Base-by-base conservation (phyloP, 2,888 invertebrate species). In the Eilema griseolum region DNA sequence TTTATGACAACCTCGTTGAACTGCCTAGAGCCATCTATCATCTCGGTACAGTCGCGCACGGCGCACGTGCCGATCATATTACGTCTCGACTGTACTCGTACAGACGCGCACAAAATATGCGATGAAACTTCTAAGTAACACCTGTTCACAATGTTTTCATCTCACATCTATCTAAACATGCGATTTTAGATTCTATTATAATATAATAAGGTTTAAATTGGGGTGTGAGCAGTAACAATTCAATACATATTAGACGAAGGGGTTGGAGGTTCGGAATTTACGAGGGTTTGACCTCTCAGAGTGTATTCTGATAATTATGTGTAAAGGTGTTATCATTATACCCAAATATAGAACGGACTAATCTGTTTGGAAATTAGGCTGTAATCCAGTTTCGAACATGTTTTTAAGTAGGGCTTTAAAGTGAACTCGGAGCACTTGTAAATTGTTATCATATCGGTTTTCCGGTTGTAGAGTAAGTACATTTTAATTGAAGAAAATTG, bases 151-250 rank as follows among this genome's bases (percentile, higher is more conserved):
- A 70, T 66, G 66, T 68, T 63, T 37, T 37, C 62, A 46, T 70
- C 37, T 20, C 24, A 11, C 41, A 41, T 59, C 28, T 52, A 26
- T 23, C 16, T 37, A n/a, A 66, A 65, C 61, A 56, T 52, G 24
- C 61, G 24, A 59, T 14, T 62, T 12, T 66, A 23, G 23, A 77
- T 71, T 59, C 57, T 80, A 69, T 66, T 12, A 0, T 11, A 3
- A 59, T 4, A 5, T 0, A 4, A 20, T 68, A 37, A 56, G 71
- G 61, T 61, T 61, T 10, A 28, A 67, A 52, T 69, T 46, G 41
- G 70, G 62, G 70, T 80, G 71, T 71, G 73, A 74, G 60, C 57
- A 16, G 63, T 65, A 80, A 79, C 80, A 82, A 73, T 82, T 77
- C 71, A 66, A 74, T 67, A 52, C 65, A 72, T 70, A 69, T 71